Percentiles rank a stretch among this genome's conserved stretches.
phyloP scores from a whole-genome alignment of 2,888 invertebrate species.

The Rhagophthalmus giganteus region DNA sequence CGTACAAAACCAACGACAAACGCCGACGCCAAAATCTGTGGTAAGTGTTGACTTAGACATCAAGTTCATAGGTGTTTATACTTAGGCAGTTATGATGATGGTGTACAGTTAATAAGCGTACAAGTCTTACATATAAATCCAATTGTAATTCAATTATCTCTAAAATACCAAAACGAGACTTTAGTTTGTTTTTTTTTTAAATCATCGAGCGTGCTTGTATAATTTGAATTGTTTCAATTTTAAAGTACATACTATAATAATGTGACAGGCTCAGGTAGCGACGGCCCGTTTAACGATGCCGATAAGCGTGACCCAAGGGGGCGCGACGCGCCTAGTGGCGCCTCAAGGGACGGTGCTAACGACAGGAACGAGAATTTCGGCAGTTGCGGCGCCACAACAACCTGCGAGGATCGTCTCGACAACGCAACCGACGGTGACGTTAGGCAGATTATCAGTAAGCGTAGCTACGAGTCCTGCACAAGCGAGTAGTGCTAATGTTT shows the following conservation, averaged over 20 bases:
- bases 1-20: constrained; percentile 40
- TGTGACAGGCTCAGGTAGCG: constrained; percentile 45
- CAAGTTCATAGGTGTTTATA: too few relatives aligned
- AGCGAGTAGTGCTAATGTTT: constrained; percentile 38
- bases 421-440: constrained; percentile 45
- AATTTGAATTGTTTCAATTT: too few relatives aligned
- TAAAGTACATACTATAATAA: too few relatives aligned
- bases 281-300: constrained; percentile 49
- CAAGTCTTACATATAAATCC: too few relatives aligned
- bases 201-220: too few relatives aligned
- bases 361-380: constrained; percentile 47
- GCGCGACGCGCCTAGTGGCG: constrained; percentile 43
- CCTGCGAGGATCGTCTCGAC: constrained; percentile 43
- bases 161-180: too few relatives aligned
- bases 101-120: too few relatives aligned
- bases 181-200: too few relatives aligned
- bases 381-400: constrained; percentile 43
- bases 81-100: too few relatives aligned
- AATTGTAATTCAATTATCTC: too few relatives aligned
- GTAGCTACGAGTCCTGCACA: constrained; percentile 41
- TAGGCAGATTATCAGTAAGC: constrained; percentile 46
- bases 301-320: constrained; percentile 44
- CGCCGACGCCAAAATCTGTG: constrained; percentile 40
- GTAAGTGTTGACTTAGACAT: too few relatives aligned
- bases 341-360: constrained; percentile 50